These are phyloP conservation scores for Lydus trimaculatus DNA, from an alignment of 2,888 invertebrate genomes.

Conservation along the genomic window DNA sequence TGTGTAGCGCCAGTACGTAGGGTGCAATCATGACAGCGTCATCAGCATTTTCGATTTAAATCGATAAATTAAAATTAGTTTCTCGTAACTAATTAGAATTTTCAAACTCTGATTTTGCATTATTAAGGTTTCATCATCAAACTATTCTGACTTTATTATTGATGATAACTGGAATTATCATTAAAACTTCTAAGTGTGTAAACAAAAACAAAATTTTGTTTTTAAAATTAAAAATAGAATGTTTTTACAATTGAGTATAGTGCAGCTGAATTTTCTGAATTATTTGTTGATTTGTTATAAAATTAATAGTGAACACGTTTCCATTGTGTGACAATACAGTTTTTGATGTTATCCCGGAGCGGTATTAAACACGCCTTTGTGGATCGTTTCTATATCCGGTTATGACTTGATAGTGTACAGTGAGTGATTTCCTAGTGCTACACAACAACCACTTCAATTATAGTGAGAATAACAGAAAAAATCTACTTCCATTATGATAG, in stretches of 20 bases:
- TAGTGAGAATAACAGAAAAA: not conserved
- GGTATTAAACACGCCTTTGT: constrained; percentile 17
- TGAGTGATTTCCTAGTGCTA: constrained; percentile 18
- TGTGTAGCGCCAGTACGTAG: constrained; percentile 54
- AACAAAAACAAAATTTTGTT: not conserved
- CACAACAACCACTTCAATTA: not conserved
- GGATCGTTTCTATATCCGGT: constrained; percentile 19
- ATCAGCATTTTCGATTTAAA: constrained; percentile 46
- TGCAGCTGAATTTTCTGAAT: not conserved
- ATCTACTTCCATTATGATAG: constrained; percentile 23
- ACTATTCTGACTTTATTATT: not conserved
- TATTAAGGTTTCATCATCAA: not conserved
- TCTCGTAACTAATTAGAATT: constrained; percentile 1
- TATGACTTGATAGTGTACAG: constrained; percentile 35
- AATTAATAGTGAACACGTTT: not conserved
- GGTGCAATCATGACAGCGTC: constrained; percentile 50
- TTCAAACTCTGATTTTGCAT: not conserved
- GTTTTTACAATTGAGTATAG: not conserved
- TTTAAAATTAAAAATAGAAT: not conserved
- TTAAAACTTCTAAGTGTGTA: not conserved
- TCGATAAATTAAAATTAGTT: constrained; percentile 41
- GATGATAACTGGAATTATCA: not conserved
- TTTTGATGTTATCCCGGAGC: constrained; percentile 11
- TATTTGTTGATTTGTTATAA: not conserved
- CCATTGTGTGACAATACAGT: not conserved